phyloP scores from a whole-genome alignment of 2,888 invertebrate species.

The Lutraria lutraria region DNA sequence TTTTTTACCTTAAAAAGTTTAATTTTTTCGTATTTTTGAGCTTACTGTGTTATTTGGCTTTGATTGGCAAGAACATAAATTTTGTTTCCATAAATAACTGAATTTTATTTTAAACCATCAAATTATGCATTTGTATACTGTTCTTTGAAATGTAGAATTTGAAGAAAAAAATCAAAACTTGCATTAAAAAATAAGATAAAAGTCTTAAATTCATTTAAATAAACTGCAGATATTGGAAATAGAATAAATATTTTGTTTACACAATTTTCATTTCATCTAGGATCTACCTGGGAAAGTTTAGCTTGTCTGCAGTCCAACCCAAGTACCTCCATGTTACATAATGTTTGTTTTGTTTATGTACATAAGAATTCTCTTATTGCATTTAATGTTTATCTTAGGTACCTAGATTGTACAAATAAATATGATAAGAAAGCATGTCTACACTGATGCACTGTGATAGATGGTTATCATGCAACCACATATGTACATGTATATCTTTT shows the following conservation, averaged over 20 bases:
- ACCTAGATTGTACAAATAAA: neutral
- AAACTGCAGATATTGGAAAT: neutral
- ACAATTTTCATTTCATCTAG: neutral
- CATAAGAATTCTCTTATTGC: neutral
- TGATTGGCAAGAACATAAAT: too few species aligned
- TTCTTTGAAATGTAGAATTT: too few species aligned
- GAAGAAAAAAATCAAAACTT: too few species aligned
- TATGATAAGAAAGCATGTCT: neutral
- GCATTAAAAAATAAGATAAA: too few species aligned
- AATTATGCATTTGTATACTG: too few species aligned
- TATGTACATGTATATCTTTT: slow-evolving; percentile 19
- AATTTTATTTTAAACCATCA: too few species aligned
- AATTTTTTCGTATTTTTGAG: too few species aligned
- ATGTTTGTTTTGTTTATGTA: slow-evolving; percentile 14
- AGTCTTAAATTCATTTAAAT: too few species aligned
- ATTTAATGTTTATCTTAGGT: neutral
- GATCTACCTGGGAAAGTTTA: neutral
- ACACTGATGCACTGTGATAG: neutral
- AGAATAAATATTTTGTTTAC: neutral
- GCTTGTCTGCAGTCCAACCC: neutral
- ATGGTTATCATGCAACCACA: slow-evolving; percentile 20
- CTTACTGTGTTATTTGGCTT: too few species aligned
- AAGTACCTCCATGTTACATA: neutral
- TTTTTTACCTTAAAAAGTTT: too few species aligned
- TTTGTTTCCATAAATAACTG: too few species aligned